Percentiles rank a stretch among this genome's conserved stretches.
phyloP scores from a whole-genome alignment of 2,888 invertebrate genomes.

The Mimumesa dahlbomi region DNA sequence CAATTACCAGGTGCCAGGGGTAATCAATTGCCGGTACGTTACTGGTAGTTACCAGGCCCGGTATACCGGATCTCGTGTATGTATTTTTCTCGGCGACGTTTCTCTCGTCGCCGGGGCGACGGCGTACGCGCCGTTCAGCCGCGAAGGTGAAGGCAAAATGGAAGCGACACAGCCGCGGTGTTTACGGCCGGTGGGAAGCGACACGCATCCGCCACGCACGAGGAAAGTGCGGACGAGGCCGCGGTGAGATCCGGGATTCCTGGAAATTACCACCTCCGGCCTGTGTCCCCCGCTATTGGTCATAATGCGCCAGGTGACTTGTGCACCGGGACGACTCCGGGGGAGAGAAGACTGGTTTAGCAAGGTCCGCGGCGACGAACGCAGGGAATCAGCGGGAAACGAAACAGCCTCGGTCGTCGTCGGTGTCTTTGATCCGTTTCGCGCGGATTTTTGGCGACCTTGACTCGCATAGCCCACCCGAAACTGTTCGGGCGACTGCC shows the following conservation, averaged over 20 bases:
- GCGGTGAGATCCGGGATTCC: slow-evolving; percentile 61
- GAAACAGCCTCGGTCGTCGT: neutral
- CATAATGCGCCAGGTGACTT: slow-evolving; percentile 51
- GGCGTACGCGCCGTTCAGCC: slow-evolving; percentile 2
- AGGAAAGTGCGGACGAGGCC: slow-evolving; percentile 51
- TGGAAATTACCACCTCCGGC: slow-evolving; percentile 48
- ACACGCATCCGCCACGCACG: slow-evolving; percentile 38
- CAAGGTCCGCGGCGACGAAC: slow-evolving; percentile 50
- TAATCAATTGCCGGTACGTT: no score
- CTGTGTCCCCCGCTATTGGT: slow-evolving; percentile 46
- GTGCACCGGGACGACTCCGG: slow-evolving; percentile 27
- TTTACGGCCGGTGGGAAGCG: slow-evolving; percentile 46
- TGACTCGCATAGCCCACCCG: slow-evolving; percentile 1
- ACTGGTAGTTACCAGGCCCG: neutral
- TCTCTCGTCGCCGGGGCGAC: neutral
- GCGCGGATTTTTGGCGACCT: slow-evolving; percentile 9
- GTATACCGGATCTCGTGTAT: slow-evolving; percentile 33
- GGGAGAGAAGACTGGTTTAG: slow-evolving; percentile 61
- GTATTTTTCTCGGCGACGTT: slow-evolving; percentile 31
- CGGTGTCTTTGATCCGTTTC: slow-evolving; percentile 8
- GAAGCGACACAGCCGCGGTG: slow-evolving; percentile 34
- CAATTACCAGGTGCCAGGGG: no score
- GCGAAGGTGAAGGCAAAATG: slow-evolving; percentile 61
- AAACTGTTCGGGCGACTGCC: no score
- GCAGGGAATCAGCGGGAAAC: slow-evolving; percentile 40